Base-by-base conservation (phyloP, 1,140 invertebrate genomes). In the Cydia fagiglandana region DNA sequence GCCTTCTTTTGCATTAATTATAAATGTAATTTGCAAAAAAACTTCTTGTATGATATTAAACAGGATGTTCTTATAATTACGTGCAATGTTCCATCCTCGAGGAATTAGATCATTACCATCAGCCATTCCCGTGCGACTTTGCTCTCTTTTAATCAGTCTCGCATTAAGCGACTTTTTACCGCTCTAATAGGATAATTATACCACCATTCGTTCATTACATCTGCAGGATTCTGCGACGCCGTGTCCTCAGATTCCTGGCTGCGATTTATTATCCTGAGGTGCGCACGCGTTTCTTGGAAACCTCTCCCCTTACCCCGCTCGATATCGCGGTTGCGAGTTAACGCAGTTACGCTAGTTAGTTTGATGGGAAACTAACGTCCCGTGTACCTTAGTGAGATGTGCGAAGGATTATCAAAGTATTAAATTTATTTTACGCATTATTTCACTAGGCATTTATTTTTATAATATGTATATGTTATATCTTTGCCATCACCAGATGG, bases 281-380 rank as follows among this genome's bases (percentile, higher is more conserved):
- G 78, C 79, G 79, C 77, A 79, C 76, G 79, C 79, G 81, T 75
- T 82, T 82, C 81, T 76, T 50, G 47, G 81, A 80, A 82, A 56
- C 30, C 24, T 45, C 68, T 17, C 64, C 9, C 41, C 45, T 64
- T 13, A 30, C 34, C 28, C 34, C 28, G 15, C 66, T n/a, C 64
- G 56, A 41, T 30, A 15, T 64, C 66, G 50, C 74, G 56, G 45
- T 20, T 30, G 24, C 45, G 73, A 53, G 30, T 50, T 73, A 56
- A 73, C 70, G 74, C 47, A 17, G 64, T 76, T 74, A 79, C 80
- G 78, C 78, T 78, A 76, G 78, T 81, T 81, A 77, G 78, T 77
- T 78, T 77, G 74, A 80, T 76, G 76, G 77, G 53, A 73, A 61
- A 61, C 56, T 61, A 61, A 61, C 56, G 7, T 61, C 56, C 56